phyloP scores from a whole-genome alignment of 2,888 invertebrate genomes.

The Psylliodes chrysocephalus region DNA sequence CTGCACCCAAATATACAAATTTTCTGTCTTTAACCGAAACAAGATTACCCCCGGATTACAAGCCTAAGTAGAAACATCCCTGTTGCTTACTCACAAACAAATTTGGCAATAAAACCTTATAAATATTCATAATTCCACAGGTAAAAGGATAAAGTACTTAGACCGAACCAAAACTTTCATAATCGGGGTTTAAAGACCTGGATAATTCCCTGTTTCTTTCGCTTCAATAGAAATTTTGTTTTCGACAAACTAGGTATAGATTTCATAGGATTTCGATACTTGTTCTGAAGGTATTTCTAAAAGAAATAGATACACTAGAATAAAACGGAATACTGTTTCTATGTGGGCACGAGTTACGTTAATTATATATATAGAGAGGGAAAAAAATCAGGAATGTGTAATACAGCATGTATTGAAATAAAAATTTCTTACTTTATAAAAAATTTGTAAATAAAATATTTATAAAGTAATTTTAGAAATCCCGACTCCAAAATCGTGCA shows the following conservation, averaged over 20 bases:
- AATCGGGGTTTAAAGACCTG: slow-evolving; percentile 8
- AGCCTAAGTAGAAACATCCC: slow-evolving; percentile 18
- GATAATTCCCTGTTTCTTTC: slow-evolving; percentile 10
- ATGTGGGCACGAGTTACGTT: too few relatives aligned
- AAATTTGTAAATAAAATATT: too few relatives aligned
- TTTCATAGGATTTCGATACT: slow-evolving; percentile 5
- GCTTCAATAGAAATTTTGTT: slow-evolving; percentile 4
- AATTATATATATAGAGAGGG: too few relatives aligned
- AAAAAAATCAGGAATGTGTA: too few relatives aligned
- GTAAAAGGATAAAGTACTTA: slow-evolving; percentile 11
- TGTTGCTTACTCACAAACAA: slow-evolving; percentile 6
- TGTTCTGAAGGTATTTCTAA: not conserved
- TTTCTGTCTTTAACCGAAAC: slow-evolving; percentile 5
- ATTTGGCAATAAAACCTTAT: slow-evolving; percentile 15
- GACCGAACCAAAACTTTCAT: slow-evolving; percentile 5
- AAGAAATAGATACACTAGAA: too few relatives aligned
- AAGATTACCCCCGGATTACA: slow-evolving; percentile 14
- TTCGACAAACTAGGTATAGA: not conserved
- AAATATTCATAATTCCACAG: slow-evolving; percentile 18
- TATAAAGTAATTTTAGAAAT: too few relatives aligned
- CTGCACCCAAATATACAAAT: slow-evolving; percentile 8
- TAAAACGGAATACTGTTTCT: too few relatives aligned
- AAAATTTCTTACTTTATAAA: too few relatives aligned
- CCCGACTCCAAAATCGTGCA: too few relatives aligned
- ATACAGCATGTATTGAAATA: too few relatives aligned